phyloP scores from a whole-genome alignment of 2,888 invertebrate species.

The Scaptodrosophila latifasciaeformis region DNA sequence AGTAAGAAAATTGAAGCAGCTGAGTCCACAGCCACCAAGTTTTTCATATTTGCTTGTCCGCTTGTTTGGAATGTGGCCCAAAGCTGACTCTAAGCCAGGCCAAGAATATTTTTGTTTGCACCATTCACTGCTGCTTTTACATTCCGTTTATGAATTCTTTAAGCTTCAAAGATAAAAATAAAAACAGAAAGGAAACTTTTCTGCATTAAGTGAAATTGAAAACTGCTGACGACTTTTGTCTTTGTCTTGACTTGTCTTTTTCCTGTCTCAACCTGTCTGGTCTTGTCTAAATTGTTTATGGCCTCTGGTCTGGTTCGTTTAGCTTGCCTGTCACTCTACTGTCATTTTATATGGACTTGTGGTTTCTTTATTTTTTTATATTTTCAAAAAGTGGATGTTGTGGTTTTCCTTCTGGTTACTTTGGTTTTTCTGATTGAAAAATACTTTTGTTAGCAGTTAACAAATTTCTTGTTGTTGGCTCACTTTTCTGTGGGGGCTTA shows the following conservation, averaged over 20 bases:
- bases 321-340: conserved; percentile 1
- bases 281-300: conserved; percentile 55
- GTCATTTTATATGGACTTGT: conserved; percentile 24
- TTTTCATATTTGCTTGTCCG: no score
- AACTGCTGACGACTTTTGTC: conserved; percentile 45
- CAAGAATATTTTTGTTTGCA: neutral
- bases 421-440: conserved; percentile 13
- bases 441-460: conserved; percentile 18
- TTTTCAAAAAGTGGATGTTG: no score
- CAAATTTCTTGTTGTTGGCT: neutral
- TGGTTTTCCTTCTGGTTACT: conserved; percentile 1
- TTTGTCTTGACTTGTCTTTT: neutral
- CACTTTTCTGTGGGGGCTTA: conserved; percentile 28
- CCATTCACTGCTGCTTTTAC: neutral
- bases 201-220: conserved; percentile 63
- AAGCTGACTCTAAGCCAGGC: neutral
- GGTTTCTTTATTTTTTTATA: conserved; percentile 13
- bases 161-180: neutral
- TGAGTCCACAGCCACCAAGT: neutral
- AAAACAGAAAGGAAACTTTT: conserved; percentile 19
- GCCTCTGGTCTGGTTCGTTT: neutral
- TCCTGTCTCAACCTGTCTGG: neutral
- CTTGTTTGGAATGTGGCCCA: neutral
- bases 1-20: neutral
- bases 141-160: neutral